A percentile compares a stretch with the other conserved stretches of the same genome.
phyloP scores from a whole-genome alignment of 2,797 vertebrate genomes.

The Arrhamphus sclerolepis region DNA sequence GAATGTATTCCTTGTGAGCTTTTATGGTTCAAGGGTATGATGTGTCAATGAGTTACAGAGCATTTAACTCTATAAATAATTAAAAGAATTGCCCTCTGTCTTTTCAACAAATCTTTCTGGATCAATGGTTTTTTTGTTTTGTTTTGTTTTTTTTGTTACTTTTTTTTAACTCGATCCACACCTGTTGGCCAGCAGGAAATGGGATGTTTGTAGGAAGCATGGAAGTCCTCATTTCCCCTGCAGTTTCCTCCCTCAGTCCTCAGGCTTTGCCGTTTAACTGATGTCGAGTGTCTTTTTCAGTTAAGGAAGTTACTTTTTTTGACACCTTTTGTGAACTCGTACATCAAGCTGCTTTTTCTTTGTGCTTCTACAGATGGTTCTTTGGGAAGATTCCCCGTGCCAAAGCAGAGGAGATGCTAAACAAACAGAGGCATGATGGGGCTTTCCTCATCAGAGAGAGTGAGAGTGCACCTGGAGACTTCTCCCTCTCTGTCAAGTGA shows the following conservation, averaged over 20 bases:
- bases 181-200: not conserved
- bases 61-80: not conserved
- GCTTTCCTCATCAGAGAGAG: constrained; percentile 99
- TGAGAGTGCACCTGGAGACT: constrained; percentile 97
- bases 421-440: constrained; percentile 98
- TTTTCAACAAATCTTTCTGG: not conserved
- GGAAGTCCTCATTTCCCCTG: not conserved
- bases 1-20: not conserved
- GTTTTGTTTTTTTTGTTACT: no score
- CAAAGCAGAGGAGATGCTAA: constrained; percentile 98
- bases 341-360: not conserved
- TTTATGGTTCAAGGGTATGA: not conserved
- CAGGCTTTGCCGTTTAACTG: no score
- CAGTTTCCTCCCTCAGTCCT: not conserved
- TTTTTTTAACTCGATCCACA: not conserved
- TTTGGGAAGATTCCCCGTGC: constrained; percentile 98
- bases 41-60: no score
- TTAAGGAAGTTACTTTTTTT: not conserved
- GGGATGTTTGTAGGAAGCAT: not conserved
- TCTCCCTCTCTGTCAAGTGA: constrained; percentile 98
- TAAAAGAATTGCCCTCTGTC: not conserved
- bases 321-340: not conserved
- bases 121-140: no score
- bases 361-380: constrained; percentile 90
- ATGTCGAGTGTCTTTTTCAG: not conserved